Percentiles rank a stretch among this genome's conserved stretches.
These are phyloP conservation scores for Acromyrmex heyeri DNA, from an alignment of 1,140 invertebrate species.

Conservation along the genomic window DNA sequence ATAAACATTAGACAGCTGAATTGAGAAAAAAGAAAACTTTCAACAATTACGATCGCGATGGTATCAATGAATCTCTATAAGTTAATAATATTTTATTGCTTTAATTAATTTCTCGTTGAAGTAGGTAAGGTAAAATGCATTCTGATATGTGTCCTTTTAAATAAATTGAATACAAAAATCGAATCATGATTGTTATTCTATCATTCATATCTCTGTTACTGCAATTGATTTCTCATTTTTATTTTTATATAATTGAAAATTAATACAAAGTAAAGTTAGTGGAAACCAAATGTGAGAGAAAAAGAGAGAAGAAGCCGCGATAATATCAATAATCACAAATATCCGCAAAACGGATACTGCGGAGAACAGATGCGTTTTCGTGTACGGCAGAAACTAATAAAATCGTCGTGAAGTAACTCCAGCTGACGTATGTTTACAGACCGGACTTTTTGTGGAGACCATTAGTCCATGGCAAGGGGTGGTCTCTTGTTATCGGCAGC, in stretches of 20 bases:
- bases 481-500: slow-evolving; percentile 59
- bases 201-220: not conserved
- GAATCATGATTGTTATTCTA: not conserved
- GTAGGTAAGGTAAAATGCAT: not conserved
- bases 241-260: not conserved
- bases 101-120: not conserved
- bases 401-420: slow-evolving; percentile 43
- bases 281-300: not conserved
- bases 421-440: slow-evolving; percentile 55
- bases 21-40: not conserved
- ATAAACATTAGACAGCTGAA: not conserved
- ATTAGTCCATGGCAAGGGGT: slow-evolving; percentile 42
- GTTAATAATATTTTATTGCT: slow-evolving; percentile 1
- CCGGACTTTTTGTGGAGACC: slow-evolving; percentile 36
- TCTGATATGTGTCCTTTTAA: not conserved
- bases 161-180: not conserved
- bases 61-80: not conserved
- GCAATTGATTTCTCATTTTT: not conserved
- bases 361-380: not conserved
- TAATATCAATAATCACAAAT: slow-evolving; percentile 33
- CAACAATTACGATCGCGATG: not conserved
- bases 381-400: slow-evolving; percentile 45
- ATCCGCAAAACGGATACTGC: slow-evolving; percentile 11
- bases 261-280: not conserved
- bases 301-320: not conserved